Evolutionary conservation across 92 coral and sea anemone genomes (phyloP).

Genomic region (Hydrozoanthus gracilis): DNA sequence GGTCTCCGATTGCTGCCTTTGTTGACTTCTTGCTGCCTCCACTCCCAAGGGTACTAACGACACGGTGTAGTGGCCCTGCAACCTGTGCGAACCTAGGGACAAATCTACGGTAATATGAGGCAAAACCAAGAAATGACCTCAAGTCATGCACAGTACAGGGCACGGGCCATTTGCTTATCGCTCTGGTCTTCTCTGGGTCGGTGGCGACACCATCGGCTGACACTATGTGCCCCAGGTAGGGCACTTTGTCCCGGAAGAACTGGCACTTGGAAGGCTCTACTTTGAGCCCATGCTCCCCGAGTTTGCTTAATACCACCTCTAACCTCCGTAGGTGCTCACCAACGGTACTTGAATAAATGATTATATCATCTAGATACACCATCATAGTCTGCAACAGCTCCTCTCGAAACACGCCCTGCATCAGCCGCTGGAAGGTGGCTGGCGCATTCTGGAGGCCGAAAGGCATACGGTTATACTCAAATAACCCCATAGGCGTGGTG

Average conservation of each 20-base stretch:
- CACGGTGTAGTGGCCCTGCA: slow-evolving; percentile 60
- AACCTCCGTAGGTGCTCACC: no score
- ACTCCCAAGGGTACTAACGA: slow-evolving; percentile 49
- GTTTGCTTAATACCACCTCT: no score
- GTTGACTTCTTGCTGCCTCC: slow-evolving; percentile 50
- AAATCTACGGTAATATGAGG: slow-evolving; percentile 61
- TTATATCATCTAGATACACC: no score
- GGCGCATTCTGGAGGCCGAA: no score
- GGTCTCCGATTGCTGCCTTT: no score
- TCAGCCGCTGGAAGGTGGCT: no score
- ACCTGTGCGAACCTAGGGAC: slow-evolving; percentile 58
- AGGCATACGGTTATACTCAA: slow-evolving; percentile 49
- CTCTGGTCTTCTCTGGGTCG: slow-evolving; percentile 64
- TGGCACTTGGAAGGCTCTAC: no score
- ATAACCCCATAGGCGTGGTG: no score
- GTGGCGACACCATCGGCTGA: slow-evolving; percentile 65
- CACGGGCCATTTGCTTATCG: slow-evolving; percentile 56
- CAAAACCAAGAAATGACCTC: no score
- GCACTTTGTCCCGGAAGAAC: no score
- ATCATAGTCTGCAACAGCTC: slow-evolving; percentile 50
- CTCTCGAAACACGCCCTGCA: slow-evolving; percentile 56
- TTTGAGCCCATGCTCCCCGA: no score
- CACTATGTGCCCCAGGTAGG: slow-evolving; percentile 64
- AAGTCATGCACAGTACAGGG: slow-evolving; percentile 49
- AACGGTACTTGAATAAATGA: no score